Evolutionary conservation across 37 sponge, comb jelly and placozoan species (phyloP), one percentile per base, ranked within the genome.

Genomic region (Halisarca cf. caerulea): DNA sequence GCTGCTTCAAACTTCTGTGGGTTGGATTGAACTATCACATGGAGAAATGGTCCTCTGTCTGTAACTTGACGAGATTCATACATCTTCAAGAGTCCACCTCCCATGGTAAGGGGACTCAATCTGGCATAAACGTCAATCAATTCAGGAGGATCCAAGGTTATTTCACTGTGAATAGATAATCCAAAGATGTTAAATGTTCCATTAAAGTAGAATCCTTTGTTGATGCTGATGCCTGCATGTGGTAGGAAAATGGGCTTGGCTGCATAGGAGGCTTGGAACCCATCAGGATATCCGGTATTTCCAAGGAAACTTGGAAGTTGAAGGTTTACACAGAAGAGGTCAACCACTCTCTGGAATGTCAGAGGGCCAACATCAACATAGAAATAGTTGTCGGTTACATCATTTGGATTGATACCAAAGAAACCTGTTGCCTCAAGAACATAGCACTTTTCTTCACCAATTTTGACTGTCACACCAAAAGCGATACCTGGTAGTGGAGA

Each of bases 171-270:
- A 59, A 70, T 69, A 23, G 5, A 1, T 24, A 85, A 54, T 24
- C 85, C 85, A 77, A 85, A 34, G 27, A 85, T 85, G 30, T 59
- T 85, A 30, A 75, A 38, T 30, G 85, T 85, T 77, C 85, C 85
- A 18, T 77, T 85, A 59, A 77, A 77, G 32, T 43, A 39, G 33
- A 77, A 75, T 18, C 85, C 85, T 17, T 14, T 21, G 34, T 62
- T 78, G 51, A 85, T 85, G 6, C 30, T 59, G 37, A 85, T 7
- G 9, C 38, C 30, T 17, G 42, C 45, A 43, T 37, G 45, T 42
- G 60, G 61, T 0, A 85, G 60, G 21, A 21, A 30, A 23, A 37
- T 77, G 8, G 30, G 71, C 3, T n/a, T 6, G 2, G 54, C 40
- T 58, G 85, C 24, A 59, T 66, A 85, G 6, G 85, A 85, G 15